Percentiles rank a stretch among this genome's conserved stretches.
Conservation (phyloP, 2,888 invertebrate species). For the Xanthorhoe spadicearia region DNA sequence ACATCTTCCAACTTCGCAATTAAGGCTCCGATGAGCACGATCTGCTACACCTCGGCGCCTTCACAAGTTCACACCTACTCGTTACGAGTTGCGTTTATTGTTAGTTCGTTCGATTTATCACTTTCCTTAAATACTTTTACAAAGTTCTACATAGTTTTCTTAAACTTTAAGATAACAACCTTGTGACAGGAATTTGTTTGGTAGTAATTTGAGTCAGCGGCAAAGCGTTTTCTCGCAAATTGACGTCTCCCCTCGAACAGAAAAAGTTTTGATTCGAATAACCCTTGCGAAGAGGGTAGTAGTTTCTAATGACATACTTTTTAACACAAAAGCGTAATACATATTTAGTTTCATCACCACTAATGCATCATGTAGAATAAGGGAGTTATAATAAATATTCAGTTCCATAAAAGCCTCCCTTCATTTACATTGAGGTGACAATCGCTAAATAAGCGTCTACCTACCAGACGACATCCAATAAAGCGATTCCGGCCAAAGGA, state of each 20-base stretch:
- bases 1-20: constrained; percentile 47
- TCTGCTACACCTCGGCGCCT: constrained; percentile 6
- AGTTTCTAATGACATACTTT: constrained; percentile 19
- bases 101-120: constrained; percentile 17
- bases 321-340: not conserved
- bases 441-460: constrained; percentile 57
- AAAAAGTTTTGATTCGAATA: constrained; percentile 73
- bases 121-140: constrained; percentile 14
- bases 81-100: constrained; percentile 15
- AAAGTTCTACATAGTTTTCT: constrained; percentile 58
- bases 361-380: not conserved
- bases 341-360: not conserved
- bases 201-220: constrained; percentile 69
- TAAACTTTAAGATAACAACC: constrained; percentile 71
- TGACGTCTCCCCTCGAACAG: constrained; percentile 69
- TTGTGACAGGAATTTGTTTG: constrained; percentile 71
- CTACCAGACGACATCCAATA: constrained; percentile 74
- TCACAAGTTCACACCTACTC: not conserved
- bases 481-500: constrained; percentile 79
- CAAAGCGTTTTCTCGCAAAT: constrained; percentile 70
- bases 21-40: constrained; percentile 50
- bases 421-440: constrained; percentile 50
- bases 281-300: constrained; percentile 48
- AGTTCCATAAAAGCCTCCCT: constrained; percentile 28
- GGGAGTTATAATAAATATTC: constrained; percentile 16